Evolutionary conservation across 2,113 vertebrate genomes (phyloP), one percentile per base, ranked within the genome.

Genomic region (Scytalopus superciliaris): DNA sequence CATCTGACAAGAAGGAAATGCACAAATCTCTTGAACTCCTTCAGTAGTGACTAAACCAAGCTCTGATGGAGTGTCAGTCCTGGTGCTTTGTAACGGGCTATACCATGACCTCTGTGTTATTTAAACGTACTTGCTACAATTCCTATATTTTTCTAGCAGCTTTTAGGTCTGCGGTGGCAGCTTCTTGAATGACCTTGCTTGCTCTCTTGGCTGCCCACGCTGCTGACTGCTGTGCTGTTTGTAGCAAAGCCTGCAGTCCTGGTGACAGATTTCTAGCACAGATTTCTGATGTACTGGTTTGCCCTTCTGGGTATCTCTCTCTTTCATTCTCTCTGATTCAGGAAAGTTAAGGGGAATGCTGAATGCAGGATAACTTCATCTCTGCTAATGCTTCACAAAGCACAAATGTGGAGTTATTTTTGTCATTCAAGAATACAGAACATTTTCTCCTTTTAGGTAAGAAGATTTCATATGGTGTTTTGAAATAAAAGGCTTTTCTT

Each of bases 211-310:
- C 94, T 95, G 88, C 84, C 81, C 28, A 25, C 0, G 0, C 59
- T 59, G 78, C 84, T 59, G 77, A 42, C 91, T 93, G 94, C 90
- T 94, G 94, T 39, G 86, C 83, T 75, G 75, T 88, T 92, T 42
- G 87, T 14, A 76, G 93, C 87, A 90, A 69, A 94, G 68, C 93
- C 94, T 88, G 95, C 86, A 70, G 88, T 50, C 86, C 85, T 93
- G 19, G 84, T 68, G 94, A 91, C 91, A 96, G 95, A 63, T 96
- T 95, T 87, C 67, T 39, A 87, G 77, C 66, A 83, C 77, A 95
- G 83, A 88, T 94, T 93, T 92, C 70, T 53, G 35, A 84, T 19
- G 25, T 66, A 24, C 50, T 52, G 44, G 11, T 83, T 92, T 93
- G 72, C 72, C 90, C 92, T 89, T 75, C 64, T 87, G 28, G 27